Percentiles rank a stretch among this genome's conserved stretches.
These are phyloP conservation scores for Scylla paramamosain DNA, from an alignment of 1,140 invertebrate species.

Conservation along the genomic window DNA sequence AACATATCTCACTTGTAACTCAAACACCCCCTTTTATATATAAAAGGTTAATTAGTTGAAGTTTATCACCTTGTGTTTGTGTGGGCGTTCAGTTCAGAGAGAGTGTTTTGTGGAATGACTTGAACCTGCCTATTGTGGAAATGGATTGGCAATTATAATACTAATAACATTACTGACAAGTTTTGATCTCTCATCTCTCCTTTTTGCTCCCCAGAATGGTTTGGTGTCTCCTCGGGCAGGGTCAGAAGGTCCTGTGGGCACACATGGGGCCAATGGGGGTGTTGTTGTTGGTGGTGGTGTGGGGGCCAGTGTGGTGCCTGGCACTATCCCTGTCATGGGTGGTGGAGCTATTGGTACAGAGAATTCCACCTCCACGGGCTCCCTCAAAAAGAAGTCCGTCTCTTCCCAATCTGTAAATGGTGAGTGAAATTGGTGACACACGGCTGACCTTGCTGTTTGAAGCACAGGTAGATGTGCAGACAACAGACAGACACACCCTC, in stretches of 20 bases:
- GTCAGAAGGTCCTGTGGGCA: constrained; percentile 50
- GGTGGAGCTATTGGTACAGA: not conserved
- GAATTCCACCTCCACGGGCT: not conserved
- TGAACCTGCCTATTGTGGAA: not conserved
- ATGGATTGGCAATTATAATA: not conserved
- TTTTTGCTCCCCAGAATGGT: constrained; percentile 57
- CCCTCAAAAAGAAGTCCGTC: constrained; percentile 60
- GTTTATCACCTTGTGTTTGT: too few relatives aligned
- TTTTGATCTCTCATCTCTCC: not conserved
- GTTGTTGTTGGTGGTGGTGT: not conserved
- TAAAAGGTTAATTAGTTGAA: too few relatives aligned
- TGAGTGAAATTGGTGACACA: constrained; percentile 29
- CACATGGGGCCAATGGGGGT: constrained; percentile 32
- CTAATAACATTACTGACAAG: not conserved
- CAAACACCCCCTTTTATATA: too few relatives aligned
- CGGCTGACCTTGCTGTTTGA: not conserved
- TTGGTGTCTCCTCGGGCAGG: constrained; percentile 53
- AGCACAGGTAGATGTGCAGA: not conserved
- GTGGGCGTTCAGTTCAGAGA: not conserved
- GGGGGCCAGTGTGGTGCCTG: not conserved
- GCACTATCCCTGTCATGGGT: not conserved
- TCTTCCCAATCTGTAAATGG: constrained; percentile 67
- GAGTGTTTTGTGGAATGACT: not conserved
- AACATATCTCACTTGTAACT: too few relatives aligned
- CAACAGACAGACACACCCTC: not conserved